These are phyloP conservation scores for Pseudochirops corinnae DNA, from an alignment of 2,797 vertebrate genomes.

Conservation along the genomic window DNA sequence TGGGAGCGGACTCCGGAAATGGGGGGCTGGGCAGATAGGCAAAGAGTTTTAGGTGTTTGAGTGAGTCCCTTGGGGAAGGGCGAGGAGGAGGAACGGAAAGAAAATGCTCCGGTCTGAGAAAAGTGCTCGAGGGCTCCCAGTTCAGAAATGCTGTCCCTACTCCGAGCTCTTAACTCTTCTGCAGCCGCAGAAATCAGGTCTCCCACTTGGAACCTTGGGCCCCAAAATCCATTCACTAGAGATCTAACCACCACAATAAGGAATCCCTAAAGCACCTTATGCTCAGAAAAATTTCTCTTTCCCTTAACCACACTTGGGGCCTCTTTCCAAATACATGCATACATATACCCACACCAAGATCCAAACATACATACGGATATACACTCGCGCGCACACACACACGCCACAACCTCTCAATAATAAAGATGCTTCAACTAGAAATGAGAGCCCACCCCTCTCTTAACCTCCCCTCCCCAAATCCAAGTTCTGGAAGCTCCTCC, in stretches of 20 bases:
- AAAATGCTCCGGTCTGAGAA: slow-evolving; percentile 18
- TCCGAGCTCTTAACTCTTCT: background rate
- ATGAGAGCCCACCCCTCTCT: background rate
- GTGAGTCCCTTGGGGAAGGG: slow-evolving; percentile 2
- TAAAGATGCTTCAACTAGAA: background rate
- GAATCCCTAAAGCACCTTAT: background rate
- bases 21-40: slow-evolving; percentile 62
- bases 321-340: background rate
- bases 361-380: background rate
- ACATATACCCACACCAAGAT: background rate
- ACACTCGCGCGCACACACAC: background rate
- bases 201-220: background rate
- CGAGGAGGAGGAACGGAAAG: slow-evolving; percentile 25
- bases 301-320: slow-evolving; percentile 40
- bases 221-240: background rate
- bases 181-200: slow-evolving; percentile 1
- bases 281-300: background rate
- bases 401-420: background rate
- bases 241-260: background rate
- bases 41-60: background rate
- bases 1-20: slow-evolving; percentile 68
- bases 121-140: slow-evolving; percentile 38
- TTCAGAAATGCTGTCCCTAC: slow-evolving; percentile 46
- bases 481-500: background rate
- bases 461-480: background rate